Conservation (phyloP, 2,888 invertebrate genomes). For the Plebejus melissa region DNA sequence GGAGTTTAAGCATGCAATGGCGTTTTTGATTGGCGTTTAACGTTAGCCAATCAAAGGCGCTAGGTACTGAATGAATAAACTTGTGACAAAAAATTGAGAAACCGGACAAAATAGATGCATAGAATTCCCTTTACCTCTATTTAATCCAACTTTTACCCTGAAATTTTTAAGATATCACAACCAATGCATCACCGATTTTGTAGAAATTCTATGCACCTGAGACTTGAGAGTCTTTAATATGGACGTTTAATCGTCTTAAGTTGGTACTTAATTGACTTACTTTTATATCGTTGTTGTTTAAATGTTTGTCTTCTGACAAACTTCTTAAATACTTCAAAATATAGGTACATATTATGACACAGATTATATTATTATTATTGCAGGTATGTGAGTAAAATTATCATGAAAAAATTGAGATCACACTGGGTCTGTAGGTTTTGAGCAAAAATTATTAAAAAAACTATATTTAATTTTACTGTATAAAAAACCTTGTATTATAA, state of each 20-base stretch:
- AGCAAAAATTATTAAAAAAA: neutral
- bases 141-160: conserved; percentile 12
- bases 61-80: neutral
- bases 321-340: neutral
- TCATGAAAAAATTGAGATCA: neutral
- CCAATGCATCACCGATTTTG: conserved; percentile 19
- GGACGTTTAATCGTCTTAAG: neutral
- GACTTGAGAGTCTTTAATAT: neutral
- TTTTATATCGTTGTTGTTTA: neutral
- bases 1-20: neutral
- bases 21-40: neutral
- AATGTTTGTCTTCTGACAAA: neutral
- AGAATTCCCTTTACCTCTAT: neutral
- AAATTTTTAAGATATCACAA: conserved; percentile 20
- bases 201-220: conserved; percentile 18
- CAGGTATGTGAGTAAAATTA: neutral
- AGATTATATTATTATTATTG: neutral
- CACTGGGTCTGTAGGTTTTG: conserved; percentile 8
- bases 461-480: too few relatives aligned
- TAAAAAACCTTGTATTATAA: too few relatives aligned
- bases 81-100: neutral
- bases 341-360: conserved; percentile 28
- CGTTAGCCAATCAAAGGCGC: neutral
- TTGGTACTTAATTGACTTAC: neutral
- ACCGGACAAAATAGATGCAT: neutral